These are phyloP conservation scores for Meiosimyza platycephala DNA, from an alignment of 2,888 invertebrate genomes.

Conservation along the genomic window DNA sequence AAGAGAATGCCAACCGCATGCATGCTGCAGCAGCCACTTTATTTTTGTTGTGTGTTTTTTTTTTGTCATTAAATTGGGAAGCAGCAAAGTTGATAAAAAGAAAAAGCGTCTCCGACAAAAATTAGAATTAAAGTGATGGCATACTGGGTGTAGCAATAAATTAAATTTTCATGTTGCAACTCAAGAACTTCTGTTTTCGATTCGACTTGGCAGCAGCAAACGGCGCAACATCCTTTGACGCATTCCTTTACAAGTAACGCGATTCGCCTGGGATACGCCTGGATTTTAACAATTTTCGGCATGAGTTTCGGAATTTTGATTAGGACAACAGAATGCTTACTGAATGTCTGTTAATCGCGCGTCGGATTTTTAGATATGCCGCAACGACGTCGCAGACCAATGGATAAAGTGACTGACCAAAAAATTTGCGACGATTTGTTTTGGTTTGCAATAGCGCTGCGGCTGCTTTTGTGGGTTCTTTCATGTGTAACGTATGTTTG, in stretches of 20 bases:
- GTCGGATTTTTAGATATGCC: slow-evolving; percentile 59
- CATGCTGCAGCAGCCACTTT: slow-evolving; percentile 2
- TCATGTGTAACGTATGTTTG: not conserved
- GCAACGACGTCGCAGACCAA: not conserved
- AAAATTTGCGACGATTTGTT: not conserved
- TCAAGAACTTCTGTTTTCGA: slow-evolving; percentile 19
- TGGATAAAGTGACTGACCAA: no score
- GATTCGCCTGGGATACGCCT: slow-evolving; percentile 29
- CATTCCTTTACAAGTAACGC: slow-evolving; percentile 43
- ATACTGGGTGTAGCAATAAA: slow-evolving; percentile 31
- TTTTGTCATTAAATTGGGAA: no score
- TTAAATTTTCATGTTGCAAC: slow-evolving; percentile 34
- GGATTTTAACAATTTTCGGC: slow-evolving; percentile 40
- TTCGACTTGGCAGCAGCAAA: not conserved
- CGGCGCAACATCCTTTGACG: slow-evolving; percentile 41
- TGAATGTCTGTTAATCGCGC: slow-evolving; percentile 56
- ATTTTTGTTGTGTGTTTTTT: not conserved
- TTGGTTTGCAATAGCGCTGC: not conserved
- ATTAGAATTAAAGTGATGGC: slow-evolving; percentile 23
- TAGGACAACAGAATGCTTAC: slow-evolving; percentile 60
- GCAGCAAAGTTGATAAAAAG: no score
- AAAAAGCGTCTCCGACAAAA: not conserved
- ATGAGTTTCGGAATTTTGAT: slow-evolving; percentile 66
- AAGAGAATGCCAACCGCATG: not conserved
- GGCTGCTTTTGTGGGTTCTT: not conserved